A percentile compares a stretch with the other conserved stretches of the same genome.
phyloP scores from a whole-genome alignment of 2,797 vertebrate genomes.

The Siniperca scherzeri region DNA sequence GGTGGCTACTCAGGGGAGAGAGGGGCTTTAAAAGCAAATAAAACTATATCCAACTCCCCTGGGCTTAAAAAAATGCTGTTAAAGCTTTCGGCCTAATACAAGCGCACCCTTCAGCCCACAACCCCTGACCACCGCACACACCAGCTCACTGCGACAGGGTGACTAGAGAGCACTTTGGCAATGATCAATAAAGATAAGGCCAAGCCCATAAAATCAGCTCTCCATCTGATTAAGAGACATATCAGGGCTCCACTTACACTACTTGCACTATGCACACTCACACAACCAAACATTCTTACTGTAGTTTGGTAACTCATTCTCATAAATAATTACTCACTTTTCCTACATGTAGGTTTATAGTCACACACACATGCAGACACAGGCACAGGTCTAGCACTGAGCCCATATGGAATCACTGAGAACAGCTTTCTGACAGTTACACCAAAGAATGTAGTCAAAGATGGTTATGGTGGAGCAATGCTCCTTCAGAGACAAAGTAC shows the following conservation, averaged over 20 bases:
- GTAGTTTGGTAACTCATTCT: slow-evolving; percentile 16
- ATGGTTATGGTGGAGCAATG: neutral
- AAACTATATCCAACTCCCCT: slow-evolving; percentile 57
- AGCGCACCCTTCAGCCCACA: slow-evolving; percentile 20
- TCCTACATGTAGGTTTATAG: neutral
- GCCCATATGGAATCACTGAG: slow-evolving; percentile 23
- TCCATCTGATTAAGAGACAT: slow-evolving; percentile 59
- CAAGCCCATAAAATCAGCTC: slow-evolving; percentile 63
- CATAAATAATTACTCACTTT: slow-evolving; percentile 28
- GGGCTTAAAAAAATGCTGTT: slow-evolving; percentile 64
- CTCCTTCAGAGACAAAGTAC: neutral
- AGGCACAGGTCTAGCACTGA: neutral
- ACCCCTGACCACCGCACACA: slow-evolving; percentile 34
- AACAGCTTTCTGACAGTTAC: slow-evolving; percentile 13
- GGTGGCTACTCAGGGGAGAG: slow-evolving; percentile 27
- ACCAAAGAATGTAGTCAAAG: slow-evolving; percentile 12
- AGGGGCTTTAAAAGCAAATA: slow-evolving; percentile 68
- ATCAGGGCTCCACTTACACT: slow-evolving; percentile 1
- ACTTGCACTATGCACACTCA: neutral
- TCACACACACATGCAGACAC: slow-evolving; percentile 16
- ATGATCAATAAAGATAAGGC: slow-evolving; percentile 70
- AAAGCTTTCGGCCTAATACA: slow-evolving; percentile 69
- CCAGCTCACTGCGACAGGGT: slow-evolving; percentile 29
- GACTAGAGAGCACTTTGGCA: slow-evolving; percentile 57
- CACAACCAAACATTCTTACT: neutral